phyloP scores from a whole-genome alignment of 2,797 vertebrate species.

The Glyptemys insculpta region DNA sequence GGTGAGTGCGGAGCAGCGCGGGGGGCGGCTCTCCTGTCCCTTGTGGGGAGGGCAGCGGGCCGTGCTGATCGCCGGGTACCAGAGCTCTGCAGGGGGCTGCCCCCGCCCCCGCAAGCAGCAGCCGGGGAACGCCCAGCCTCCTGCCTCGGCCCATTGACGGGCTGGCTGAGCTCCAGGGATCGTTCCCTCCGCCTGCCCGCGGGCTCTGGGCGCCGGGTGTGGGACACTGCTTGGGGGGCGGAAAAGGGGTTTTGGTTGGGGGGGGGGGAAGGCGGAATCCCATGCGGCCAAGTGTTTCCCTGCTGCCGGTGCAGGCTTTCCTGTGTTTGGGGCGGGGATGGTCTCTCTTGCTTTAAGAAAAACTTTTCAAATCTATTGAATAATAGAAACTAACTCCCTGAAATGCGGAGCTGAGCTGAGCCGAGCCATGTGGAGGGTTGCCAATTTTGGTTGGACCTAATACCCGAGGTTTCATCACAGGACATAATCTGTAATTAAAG shows the following conservation, averaged over 20 bases:
- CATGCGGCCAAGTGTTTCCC: too few species aligned
- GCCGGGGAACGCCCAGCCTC: neutral
- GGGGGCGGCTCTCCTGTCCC: neutral
- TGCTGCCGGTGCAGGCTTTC: neutral
- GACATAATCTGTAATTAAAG: neutral
- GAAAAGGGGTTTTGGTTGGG: too few species aligned
- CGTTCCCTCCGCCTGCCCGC: neutral
- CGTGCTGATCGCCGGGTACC: rapidly evolving
- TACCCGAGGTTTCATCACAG: too few species aligned
- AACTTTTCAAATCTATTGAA: too few species aligned
- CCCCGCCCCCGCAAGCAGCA: rapidly evolving
- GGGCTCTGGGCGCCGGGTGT: neutral
- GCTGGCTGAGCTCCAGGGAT: too few species aligned
- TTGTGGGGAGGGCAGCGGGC: rapidly evolving
- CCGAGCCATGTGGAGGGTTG: neutral
- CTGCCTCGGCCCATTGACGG: too few species aligned
- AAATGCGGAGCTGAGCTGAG: neutral
- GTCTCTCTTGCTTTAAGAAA: neutral
- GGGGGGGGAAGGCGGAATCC: neutral
- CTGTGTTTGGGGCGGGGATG: neutral
- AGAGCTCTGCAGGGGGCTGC: rapidly evolving
- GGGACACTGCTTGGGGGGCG: neutral
- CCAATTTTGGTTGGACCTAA: neutral
- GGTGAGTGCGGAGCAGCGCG: neutral
- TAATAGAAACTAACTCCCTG: neutral